phyloP scores from a whole-genome alignment of 2,113 vertebrate genomes.

The Tautogolabrus adspersus region DNA sequence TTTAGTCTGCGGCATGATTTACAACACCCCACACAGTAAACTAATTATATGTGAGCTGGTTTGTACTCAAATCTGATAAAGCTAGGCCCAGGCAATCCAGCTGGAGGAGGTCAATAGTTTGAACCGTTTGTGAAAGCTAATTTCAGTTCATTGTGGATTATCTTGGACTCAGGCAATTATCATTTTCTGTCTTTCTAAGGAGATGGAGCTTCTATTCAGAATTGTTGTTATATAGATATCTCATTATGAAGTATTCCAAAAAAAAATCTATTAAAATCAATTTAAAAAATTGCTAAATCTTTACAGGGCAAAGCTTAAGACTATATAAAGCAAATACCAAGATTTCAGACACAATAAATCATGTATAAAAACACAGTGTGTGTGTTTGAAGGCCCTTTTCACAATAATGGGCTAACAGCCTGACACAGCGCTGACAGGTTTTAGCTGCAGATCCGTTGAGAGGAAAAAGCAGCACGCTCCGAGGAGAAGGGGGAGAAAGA shows the following conservation, averaged over 20 bases:
- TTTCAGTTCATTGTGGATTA: slow-evolving; percentile 64
- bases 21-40: slow-evolving; percentile 70
- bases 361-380: slow-evolving; percentile 30
- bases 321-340: neutral
- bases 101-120: slow-evolving; percentile 57
- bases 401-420: slow-evolving; percentile 48
- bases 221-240: neutral
- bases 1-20: slow-evolving; percentile 77
- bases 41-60: slow-evolving; percentile 73
- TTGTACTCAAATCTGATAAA: slow-evolving; percentile 71
- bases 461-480: slow-evolving; percentile 52
- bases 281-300: no score
- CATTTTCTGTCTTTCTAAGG: slow-evolving; percentile 26
- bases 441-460: slow-evolving; percentile 52
- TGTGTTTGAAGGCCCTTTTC: slow-evolving; percentile 41
- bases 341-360: slow-evolving; percentile 17
- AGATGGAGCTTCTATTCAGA: slow-evolving; percentile 12
- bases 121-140: slow-evolving; percentile 39
- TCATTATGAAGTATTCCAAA: no score
- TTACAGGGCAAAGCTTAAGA: no score
- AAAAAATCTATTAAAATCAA: no score
- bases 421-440: slow-evolving; percentile 68
- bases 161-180: slow-evolving; percentile 38
- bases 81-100: slow-evolving; percentile 41
- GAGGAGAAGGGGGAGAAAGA: slow-evolving; percentile 44